These are phyloP conservation scores for Hydriomena furcata DNA, from an alignment of 2,888 invertebrate genomes.

Conservation along the genomic window DNA sequence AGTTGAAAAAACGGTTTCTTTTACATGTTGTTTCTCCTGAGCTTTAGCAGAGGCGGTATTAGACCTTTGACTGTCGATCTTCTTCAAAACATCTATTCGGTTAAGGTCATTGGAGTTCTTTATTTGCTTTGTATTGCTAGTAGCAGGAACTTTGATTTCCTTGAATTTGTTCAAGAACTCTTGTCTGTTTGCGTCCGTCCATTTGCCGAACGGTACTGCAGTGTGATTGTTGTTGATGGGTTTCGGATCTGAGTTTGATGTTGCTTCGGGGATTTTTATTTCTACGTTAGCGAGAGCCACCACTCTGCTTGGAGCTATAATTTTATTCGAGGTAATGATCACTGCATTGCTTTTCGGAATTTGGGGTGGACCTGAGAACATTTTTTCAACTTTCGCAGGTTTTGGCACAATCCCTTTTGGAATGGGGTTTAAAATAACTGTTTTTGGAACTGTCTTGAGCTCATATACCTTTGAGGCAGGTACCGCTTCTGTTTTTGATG, in stretches of 20 bases:
- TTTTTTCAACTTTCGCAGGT: neutral
- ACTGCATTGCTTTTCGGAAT: slow-evolving; percentile 15
- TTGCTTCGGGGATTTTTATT: slow-evolving; percentile 20
- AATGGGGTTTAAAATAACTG: slow-evolving; percentile 12
- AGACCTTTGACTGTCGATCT: slow-evolving; percentile 68
- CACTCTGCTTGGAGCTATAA: slow-evolving; percentile 14
- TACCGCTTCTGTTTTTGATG: neutral
- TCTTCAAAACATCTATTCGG: slow-evolving; percentile 71
- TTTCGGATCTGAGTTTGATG: slow-evolving; percentile 40
- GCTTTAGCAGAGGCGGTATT: slow-evolving; percentile 56
- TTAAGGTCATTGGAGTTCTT: slow-evolving; percentile 77
- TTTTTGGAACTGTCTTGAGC: slow-evolving; percentile 18
- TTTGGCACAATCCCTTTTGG: slow-evolving; percentile 7
- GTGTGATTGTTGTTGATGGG: slow-evolving; percentile 59
- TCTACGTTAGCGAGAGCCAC: slow-evolving; percentile 17
- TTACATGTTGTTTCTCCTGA: slow-evolving; percentile 56
- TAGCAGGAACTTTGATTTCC: slow-evolving; percentile 60
- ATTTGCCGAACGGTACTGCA: slow-evolving; percentile 75
- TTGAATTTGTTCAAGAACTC: slow-evolving; percentile 74
- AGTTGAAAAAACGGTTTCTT: slow-evolving; percentile 62
- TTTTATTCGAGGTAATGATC: slow-evolving; percentile 13
- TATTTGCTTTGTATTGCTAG: slow-evolving; percentile 65
- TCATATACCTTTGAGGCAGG: slow-evolving; percentile 10
- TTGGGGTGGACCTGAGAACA: neutral
- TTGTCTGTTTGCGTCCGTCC: slow-evolving; percentile 76